These are phyloP conservation scores for Tylochromis polylepis DNA, from an alignment of 2,113 vertebrate genomes.

Conservation along the genomic window DNA sequence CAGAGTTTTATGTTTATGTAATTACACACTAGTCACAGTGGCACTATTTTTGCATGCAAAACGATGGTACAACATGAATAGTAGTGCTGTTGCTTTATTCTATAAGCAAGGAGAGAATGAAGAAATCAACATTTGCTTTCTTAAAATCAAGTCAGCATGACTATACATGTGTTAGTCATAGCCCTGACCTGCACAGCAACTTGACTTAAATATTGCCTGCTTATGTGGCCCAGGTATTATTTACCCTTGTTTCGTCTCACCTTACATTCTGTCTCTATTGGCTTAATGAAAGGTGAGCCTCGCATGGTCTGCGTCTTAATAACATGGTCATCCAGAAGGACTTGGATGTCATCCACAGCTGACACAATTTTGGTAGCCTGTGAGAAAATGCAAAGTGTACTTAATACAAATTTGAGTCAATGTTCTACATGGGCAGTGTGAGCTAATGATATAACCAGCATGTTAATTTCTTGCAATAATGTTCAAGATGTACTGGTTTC, in stretches of 20 bases:
- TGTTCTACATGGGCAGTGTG: neutral
- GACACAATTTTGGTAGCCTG: slow-evolving; percentile 83
- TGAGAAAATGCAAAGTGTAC: neutral
- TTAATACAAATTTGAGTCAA: neutral
- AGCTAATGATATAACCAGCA: neutral
- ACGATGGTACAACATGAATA: neutral
- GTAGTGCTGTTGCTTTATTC: neutral
- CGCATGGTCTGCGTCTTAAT: slow-evolving; percentile 89
- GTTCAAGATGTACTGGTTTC: neutral
- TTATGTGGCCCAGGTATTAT: neutral
- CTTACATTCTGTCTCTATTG: slow-evolving; percentile 83
- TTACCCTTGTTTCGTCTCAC: slow-evolving; percentile 63
- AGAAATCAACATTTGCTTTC: neutral
- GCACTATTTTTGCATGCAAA: neutral
- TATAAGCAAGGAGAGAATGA: neutral
- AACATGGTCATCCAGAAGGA: slow-evolving; percentile 87
- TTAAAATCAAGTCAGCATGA: too few species aligned
- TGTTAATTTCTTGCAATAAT: neutral
- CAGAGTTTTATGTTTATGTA: neutral
- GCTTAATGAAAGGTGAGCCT: slow-evolving; percentile 87
- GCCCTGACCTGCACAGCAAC: neutral
- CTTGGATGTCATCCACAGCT: slow-evolving; percentile 85
- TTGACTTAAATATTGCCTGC: neutral
- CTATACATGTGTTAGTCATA: too few species aligned
- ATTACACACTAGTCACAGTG: neutral